phyloP scores from a whole-genome alignment of 2,113 vertebrate species.

The Pantherophis guttatus region DNA sequence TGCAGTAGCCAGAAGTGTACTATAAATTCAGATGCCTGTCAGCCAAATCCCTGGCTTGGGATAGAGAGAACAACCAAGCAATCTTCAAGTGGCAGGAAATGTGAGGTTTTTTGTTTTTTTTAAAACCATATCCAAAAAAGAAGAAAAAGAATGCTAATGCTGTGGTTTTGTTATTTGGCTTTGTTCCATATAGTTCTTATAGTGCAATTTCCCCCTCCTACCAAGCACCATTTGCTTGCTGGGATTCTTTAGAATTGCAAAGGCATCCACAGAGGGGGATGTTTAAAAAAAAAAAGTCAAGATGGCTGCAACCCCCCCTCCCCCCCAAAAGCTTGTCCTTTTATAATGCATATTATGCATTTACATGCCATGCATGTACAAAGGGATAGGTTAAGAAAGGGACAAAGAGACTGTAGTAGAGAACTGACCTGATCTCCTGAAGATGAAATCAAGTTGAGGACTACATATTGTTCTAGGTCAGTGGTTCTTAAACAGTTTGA shows the following conservation, averaged over 20 bases:
- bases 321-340: not conserved
- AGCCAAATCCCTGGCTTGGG: conserved; percentile 38
- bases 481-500: not conserved
- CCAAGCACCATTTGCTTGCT: not conserved
- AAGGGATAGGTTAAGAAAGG: not conserved
- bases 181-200: not conserved
- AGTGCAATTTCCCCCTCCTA: not conserved
- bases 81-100: conserved; percentile 39
- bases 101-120: conserved; percentile 29
- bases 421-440: not conserved
- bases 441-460: not conserved
- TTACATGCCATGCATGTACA: not conserved
- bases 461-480: not conserved
- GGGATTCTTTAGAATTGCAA: not conserved
- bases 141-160: conserved; percentile 3
- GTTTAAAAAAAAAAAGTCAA: not conserved
- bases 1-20: conserved; percentile 44
- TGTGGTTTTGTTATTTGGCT: not conserved
- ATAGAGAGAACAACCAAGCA: not conserved
- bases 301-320: not conserved
- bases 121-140: conserved; percentile 24
- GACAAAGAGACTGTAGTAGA: not conserved
- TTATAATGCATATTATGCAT: not conserved
- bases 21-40: conserved; percentile 45
- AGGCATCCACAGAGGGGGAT: not conserved